Evolutionary conservation across 2,113 vertebrate species (phyloP).

Genomic region (Oceanites oceanicus): DNA sequence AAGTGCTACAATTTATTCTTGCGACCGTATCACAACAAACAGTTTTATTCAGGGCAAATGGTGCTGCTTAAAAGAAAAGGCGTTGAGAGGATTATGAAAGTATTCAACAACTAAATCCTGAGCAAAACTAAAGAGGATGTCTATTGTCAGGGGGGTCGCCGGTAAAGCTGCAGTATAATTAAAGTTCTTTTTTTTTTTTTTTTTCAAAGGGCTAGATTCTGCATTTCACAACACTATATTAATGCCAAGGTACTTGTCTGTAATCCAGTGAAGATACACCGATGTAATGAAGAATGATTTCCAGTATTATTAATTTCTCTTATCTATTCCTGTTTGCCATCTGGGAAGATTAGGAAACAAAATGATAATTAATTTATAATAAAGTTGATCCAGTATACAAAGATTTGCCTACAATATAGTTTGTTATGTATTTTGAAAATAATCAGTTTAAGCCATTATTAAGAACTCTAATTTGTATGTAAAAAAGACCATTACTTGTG

Average conservation of each 20-base stretch:
- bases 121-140: not conserved
- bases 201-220: not conserved
- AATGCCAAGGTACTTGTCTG: slow-evolving; percentile 25
- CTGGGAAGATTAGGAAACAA: slow-evolving; percentile 50
- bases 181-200: slow-evolving; percentile 4
- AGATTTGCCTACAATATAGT: not conserved
- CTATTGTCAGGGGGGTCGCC: not conserved
- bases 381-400: not conserved
- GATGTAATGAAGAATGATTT: slow-evolving; percentile 10
- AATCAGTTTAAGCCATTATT: slow-evolving; percentile 7
- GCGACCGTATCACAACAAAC: not conserved
- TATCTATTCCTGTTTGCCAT: slow-evolving; percentile 26
- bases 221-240: not conserved
- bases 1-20: not conserved
- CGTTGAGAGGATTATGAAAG: not conserved
- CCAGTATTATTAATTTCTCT: slow-evolving; percentile 50
- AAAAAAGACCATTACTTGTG: not conserved
- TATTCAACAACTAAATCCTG: not conserved
- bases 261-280: not conserved
- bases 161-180: slow-evolving; percentile 31
- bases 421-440: slow-evolving; percentile 38
- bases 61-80: not conserved
- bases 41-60: not conserved
- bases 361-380: slow-evolving; percentile 59
- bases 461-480: not conserved